These are phyloP conservation scores for Dinothrombium tinctorium DNA, from an alignment of 1,140 invertebrate genomes.

Conservation along the genomic window DNA sequence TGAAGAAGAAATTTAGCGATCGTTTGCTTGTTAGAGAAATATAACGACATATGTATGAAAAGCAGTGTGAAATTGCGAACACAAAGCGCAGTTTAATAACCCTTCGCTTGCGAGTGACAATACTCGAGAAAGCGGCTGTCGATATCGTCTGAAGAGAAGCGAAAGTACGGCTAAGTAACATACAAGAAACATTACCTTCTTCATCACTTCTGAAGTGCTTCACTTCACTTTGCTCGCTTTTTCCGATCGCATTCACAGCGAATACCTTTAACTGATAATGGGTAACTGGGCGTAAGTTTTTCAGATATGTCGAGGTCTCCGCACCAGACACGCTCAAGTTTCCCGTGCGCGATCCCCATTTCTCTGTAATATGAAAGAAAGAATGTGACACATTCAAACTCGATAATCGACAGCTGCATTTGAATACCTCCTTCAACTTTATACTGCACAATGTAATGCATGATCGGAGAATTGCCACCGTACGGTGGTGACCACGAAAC, in stretches of 20 bases:
- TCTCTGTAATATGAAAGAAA: not conserved
- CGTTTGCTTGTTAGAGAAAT: too few relatives aligned
- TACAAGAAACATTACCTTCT: too few relatives aligned
- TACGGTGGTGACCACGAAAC: slow-evolving; percentile 24
- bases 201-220: slow-evolving; percentile 54
- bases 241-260: slow-evolving; percentile 89
- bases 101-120: too few relatives aligned
- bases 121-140: too few relatives aligned
- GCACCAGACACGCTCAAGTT: not conserved
- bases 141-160: too few relatives aligned
- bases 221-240: slow-evolving; percentile 71
- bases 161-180: too few relatives aligned
- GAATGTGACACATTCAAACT: not conserved
- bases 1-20: too few relatives aligned
- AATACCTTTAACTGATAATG: slow-evolving; percentile 86
- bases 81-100: too few relatives aligned
- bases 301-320: slow-evolving; percentile 22
- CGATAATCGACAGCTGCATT: not conserved
- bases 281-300: slow-evolving; percentile 54
- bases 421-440: slow-evolving; percentile 17
- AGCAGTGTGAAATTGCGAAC: too few relatives aligned
- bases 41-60: too few relatives aligned
- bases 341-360: not conserved
- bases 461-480: slow-evolving; percentile 28
- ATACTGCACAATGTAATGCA: slow-evolving; percentile 22